Evolutionary conservation across 2,888 invertebrate species (phyloP), one percentile per base, ranked within the genome.

Genomic region (Bembecia ichneumoniformis): DNA sequence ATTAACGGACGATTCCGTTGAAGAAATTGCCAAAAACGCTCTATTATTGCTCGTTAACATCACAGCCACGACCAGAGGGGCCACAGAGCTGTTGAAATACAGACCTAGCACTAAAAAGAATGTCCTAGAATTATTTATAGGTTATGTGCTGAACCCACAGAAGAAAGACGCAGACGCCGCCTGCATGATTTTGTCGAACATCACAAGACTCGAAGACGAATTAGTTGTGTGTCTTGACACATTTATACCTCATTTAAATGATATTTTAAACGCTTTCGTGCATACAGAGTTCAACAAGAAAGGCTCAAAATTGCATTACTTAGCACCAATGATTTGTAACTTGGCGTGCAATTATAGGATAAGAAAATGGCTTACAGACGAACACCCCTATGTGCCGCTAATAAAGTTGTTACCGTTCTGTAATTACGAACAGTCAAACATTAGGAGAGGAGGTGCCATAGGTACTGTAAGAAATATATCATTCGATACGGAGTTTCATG

Each of bases 391-490:
- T 34, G 56, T 78, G 7, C 84, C 86, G 1, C 51, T 87, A 16
- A 71, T 82, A 52, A 87, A 86, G 55, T 50, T 88, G 0, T 58
- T 87, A 13, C 86, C 87, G 0, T 88, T 87, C 52, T 86, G 83
- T 49, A 91, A 92, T 40, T 95, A 91, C 61, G 76, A 89, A 47
- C 84, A 82, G 1, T 94, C 94, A 0, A 69, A 87, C 9, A 88
- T 94, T 2, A 82, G 95, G 34, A 88, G 95, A 55, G 92, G 93
- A 10, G 96, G 96, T 1, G 90, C 94, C 0, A 89, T 95, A 28
- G 95, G 90, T 0, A 89, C 88, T 0, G 52, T 97, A 11, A 91
- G 93, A 64, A 98, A 97, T 71, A 91, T 96, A 66, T 95, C 96
- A 57, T 96, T 97, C 68, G 78, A 83, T 17, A 65, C 71, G 0